A percentile compares a stretch with the other conserved stretches of the same genome.
phyloP scores from a whole-genome alignment of 23 tunicate genomes.

The Corella eumyota region DNA sequence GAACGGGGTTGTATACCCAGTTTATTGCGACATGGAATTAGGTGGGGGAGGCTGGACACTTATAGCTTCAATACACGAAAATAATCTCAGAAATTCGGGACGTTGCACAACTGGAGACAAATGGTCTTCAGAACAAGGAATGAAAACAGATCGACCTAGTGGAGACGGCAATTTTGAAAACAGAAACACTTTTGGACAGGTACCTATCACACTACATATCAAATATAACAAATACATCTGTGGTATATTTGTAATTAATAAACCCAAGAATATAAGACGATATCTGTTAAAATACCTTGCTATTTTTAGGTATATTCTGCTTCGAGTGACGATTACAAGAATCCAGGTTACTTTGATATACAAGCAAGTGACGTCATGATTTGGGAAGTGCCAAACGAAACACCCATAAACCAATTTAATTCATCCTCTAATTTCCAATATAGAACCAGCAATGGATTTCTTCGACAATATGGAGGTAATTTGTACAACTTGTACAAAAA shows the following conservation, averaged over 20 bases:
- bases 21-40: slow-evolving; percentile 4
- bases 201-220: too few relatives aligned
- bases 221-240: too few relatives aligned
- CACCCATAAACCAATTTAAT: slow-evolving; percentile 4
- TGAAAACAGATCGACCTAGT: background rate
- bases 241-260: too few relatives aligned
- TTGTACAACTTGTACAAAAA: slow-evolving; percentile 4
- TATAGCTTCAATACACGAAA: slow-evolving; percentile 4
- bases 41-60: slow-evolving; percentile 6
- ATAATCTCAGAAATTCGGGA: background rate
- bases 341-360: slow-evolving; percentile 42
- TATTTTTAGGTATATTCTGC: too few relatives aligned
- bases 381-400: slow-evolving; percentile 31
- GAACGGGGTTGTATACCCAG: slow-evolving; percentile 3
- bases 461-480: slow-evolving; percentile 2
- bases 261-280: too few relatives aligned
- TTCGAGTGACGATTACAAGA: slow-evolving; percentile 47
- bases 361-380: slow-evolving; percentile 45
- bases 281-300: too few relatives aligned
- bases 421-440: slow-evolving; percentile 2
- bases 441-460: slow-evolving; percentile 2
- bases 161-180: slow-evolving; percentile 21
- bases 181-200: slow-evolving; percentile 9
- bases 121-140: slow-evolving; percentile 36
- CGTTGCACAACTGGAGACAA: slow-evolving; percentile 14